Percentiles rank a stretch among this genome's conserved stretches.
These are phyloP conservation scores for Sinocyclocheilus maitianheensis DNA, from an alignment of 2,113 vertebrate species.

Conservation along the genomic window DNA sequence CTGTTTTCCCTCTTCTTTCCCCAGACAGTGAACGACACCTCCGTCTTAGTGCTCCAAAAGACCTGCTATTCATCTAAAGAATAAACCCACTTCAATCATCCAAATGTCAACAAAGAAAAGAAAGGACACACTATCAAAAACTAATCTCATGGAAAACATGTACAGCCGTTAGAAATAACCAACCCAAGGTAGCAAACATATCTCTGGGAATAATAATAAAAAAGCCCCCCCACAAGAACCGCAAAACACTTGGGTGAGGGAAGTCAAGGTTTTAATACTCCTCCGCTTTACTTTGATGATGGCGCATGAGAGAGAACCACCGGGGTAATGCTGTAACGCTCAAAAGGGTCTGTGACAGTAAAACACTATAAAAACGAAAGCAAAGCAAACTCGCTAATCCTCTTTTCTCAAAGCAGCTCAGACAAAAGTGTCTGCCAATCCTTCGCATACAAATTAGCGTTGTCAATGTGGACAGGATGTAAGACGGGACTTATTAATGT, in stretches of 20 bases:
- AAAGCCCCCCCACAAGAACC: slow-evolving; percentile 10
- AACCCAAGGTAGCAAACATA: slow-evolving; percentile 36
- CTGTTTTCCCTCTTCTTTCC: slow-evolving; percentile 36
- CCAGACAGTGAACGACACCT: slow-evolving; percentile 38
- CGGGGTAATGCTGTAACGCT: slow-evolving; percentile 20
- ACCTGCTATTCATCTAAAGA: slow-evolving; percentile 58
- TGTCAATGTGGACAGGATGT: slow-evolving; percentile 65
- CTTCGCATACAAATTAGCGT: slow-evolving; percentile 65
- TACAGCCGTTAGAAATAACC: slow-evolving; percentile 63
- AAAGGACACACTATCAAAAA: slow-evolving; percentile 63
- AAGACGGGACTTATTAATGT: slow-evolving; percentile 46
- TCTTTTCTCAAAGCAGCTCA: slow-evolving; percentile 62
- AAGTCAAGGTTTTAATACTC: slow-evolving; percentile 47
- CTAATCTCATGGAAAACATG: slow-evolving; percentile 61
- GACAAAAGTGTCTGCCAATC: slow-evolving; percentile 65
- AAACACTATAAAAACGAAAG: slow-evolving; percentile 62
- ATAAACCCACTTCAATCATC: slow-evolving; percentile 64
- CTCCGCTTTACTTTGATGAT: slow-evolving; percentile 55
- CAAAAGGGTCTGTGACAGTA: slow-evolving; percentile 29
- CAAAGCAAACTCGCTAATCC: slow-evolving; percentile 66
- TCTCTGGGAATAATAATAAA: slow-evolving; percentile 15
- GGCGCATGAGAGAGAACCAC: background rate
- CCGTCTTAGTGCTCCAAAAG: slow-evolving; percentile 52
- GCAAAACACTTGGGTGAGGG: slow-evolving; percentile 25
- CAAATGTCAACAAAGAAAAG: slow-evolving; percentile 68